These are phyloP conservation scores for Papilio demoleus DNA, from an alignment of 2,888 invertebrate species.

Conservation along the genomic window DNA sequence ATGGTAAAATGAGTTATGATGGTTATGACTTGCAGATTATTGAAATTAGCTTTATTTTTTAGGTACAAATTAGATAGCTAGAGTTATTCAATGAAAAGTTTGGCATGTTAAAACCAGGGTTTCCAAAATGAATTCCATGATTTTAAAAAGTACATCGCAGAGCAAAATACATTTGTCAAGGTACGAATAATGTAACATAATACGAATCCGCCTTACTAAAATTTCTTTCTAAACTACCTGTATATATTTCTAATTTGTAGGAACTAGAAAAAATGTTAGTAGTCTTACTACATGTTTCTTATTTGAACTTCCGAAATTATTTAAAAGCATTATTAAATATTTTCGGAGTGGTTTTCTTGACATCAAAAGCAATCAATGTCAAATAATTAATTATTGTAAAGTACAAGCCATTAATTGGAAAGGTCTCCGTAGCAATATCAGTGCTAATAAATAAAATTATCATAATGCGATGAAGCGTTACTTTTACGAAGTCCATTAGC, in stretches of 20 bases:
- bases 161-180: neutral
- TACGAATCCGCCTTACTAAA: neutral
- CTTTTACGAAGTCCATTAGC: conserved; percentile 17
- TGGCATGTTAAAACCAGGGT: neutral
- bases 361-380: conserved; percentile 20
- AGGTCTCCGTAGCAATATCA: neutral
- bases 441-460: conserved; percentile 15
- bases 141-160: neutral
- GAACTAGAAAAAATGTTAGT: neutral
- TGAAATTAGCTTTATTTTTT: too few relatives aligned
- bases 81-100: neutral
- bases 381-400: neutral
- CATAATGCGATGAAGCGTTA: neutral
- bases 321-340: neutral
- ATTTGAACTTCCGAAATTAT: neutral
- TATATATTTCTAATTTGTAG: neutral
- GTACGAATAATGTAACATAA: neutral
- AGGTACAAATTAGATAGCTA: too few relatives aligned
- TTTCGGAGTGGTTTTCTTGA: too few relatives aligned
- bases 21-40: too few relatives aligned
- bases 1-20: too few relatives aligned
- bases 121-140: neutral
- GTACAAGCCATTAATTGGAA: neutral
- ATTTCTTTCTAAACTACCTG: neutral
- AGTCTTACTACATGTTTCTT: neutral